Evolutionary conservation across 2,888 invertebrate genomes (phyloP).

Genomic region (Drosophila rellima): DNA sequence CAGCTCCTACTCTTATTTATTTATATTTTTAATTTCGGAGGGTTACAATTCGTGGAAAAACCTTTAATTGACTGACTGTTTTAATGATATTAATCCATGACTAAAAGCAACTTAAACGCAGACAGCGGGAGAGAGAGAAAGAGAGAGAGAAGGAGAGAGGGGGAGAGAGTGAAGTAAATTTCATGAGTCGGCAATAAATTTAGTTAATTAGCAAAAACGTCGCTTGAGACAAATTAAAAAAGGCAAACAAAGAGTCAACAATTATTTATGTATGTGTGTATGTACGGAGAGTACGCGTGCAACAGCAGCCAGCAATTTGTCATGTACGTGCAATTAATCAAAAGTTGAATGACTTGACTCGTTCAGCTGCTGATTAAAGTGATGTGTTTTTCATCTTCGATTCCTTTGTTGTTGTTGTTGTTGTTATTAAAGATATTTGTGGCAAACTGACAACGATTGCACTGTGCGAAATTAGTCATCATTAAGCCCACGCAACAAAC

Average conservation of each 20-base stretch:
- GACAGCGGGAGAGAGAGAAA: neutral
- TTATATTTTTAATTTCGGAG: slow-evolving; percentile 13
- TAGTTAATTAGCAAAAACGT: slow-evolving; percentile 70
- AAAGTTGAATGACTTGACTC: slow-evolving; percentile 69
- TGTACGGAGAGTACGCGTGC: slow-evolving; percentile 38
- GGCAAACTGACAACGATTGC: slow-evolving; percentile 34
- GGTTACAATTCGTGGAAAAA: slow-evolving; percentile 58
- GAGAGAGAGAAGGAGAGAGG: slow-evolving; percentile 5
- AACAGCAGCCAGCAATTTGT: slow-evolving; percentile 65
- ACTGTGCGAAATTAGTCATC: slow-evolving; percentile 60
- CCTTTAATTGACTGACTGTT: slow-evolving; percentile 54
- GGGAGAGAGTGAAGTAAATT: slow-evolving; percentile 14
- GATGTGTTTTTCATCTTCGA: slow-evolving; percentile 7
- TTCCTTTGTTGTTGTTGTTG: neutral
- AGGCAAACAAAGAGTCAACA: slow-evolving; percentile 42
- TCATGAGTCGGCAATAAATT: slow-evolving; percentile 64
- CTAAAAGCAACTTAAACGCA: slow-evolving; percentile 31
- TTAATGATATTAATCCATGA: slow-evolving; percentile 53
- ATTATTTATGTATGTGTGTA: slow-evolving; percentile 17
- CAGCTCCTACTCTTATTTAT: neutral
- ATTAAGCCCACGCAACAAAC: slow-evolving; percentile 41
- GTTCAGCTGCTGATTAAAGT: slow-evolving; percentile 42
- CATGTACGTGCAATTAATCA: slow-evolving; percentile 75
- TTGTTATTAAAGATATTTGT: slow-evolving; percentile 53
- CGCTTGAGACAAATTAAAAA: slow-evolving; percentile 54